phyloP scores from a whole-genome alignment of 2,113 vertebrate genomes.

The Agapornis roseicollis region DNA sequence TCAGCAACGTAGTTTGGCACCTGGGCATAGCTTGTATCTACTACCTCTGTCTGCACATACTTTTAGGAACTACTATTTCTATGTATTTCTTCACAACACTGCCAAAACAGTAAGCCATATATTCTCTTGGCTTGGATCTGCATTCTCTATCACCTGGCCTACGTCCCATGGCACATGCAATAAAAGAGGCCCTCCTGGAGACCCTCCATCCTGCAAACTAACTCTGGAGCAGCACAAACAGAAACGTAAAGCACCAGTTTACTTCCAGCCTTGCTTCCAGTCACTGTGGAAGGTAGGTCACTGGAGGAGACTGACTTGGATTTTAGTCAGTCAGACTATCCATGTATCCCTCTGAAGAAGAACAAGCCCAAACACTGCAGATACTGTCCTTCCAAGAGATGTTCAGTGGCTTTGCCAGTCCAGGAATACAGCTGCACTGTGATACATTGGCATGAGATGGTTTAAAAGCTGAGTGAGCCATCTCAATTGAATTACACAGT shows the following conservation, averaged over 20 bases:
- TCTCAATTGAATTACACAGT: not conserved
- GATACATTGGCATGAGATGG: not conserved
- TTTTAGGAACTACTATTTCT: not conserved
- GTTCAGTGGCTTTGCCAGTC: not conserved
- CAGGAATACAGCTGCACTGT: not conserved
- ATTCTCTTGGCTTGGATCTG: not conserved
- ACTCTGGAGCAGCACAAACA: not conserved
- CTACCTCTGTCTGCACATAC: not conserved
- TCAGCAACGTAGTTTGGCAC: not conserved
- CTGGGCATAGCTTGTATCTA: not conserved
- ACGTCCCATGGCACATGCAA: not conserved
- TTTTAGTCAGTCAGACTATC: not conserved
- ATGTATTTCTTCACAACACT: not conserved
- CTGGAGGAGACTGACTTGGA: not conserved
- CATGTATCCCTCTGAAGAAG: not conserved
- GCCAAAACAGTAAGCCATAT: not conserved
- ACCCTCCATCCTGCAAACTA: not conserved
- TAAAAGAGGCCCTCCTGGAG: not conserved
- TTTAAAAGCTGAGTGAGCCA: not conserved
- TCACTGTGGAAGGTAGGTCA: not conserved
- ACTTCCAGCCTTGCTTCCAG: not conserved
- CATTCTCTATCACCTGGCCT: not conserved
- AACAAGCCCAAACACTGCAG: not conserved
- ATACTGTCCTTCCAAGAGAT: not conserved
- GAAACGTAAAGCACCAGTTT: not conserved